phyloP scores from a whole-genome alignment of 2,797 vertebrate species.

The Muscicapa striata region DNA sequence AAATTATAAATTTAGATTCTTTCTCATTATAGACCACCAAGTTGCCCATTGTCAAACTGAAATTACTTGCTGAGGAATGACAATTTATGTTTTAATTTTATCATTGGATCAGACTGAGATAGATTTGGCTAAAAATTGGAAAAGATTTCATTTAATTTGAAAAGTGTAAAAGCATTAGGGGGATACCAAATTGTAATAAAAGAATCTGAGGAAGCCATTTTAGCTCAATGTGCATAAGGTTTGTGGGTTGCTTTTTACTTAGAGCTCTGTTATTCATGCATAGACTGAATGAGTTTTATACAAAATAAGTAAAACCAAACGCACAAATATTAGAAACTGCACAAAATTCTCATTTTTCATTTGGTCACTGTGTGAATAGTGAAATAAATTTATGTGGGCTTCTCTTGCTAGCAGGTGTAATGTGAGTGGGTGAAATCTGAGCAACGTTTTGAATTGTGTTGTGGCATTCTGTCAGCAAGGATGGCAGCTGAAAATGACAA shows the following conservation, averaged over 20 bases:
- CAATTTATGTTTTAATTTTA: neutral
- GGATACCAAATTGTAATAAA: neutral
- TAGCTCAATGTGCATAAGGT: neutral
- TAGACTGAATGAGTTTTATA: neutral
- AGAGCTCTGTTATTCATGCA: neutral
- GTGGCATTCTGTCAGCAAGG: neutral
- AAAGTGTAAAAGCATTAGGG: neutral
- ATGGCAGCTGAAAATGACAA: constrained; percentile 1
- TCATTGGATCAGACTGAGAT: neutral
- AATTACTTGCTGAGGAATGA: neutral
- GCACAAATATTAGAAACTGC: neutral
- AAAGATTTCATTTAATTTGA: neutral
- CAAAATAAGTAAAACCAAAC: neutral
- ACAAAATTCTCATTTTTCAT: neutral
- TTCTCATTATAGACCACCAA: neutral
- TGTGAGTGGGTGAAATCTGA: neutral
- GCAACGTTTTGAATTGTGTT: neutral
- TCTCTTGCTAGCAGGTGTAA: neutral
- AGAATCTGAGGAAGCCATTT: neutral
- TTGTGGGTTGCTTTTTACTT: neutral
- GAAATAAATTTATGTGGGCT: neutral
- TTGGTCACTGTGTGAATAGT: neutral
- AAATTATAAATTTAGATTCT: neutral
- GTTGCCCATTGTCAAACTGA: neutral
- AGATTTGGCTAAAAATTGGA: neutral